Evolutionary conservation across 1,140 invertebrate species (phyloP), one percentile per base, ranked within the genome.

Genomic region (Papilio helenus): DNA sequence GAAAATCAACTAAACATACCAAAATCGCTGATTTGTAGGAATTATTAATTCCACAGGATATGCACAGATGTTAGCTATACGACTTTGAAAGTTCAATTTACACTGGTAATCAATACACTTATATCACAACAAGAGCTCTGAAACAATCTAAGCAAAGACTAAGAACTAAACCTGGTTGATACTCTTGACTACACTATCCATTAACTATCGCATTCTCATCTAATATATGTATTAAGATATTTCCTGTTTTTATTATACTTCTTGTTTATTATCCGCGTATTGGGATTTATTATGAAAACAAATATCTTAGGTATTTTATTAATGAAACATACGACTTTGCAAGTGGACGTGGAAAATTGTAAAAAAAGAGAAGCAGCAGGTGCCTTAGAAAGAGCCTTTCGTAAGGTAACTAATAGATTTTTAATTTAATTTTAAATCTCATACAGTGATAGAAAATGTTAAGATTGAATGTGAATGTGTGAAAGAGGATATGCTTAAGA

Each of bases 221-320:
- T 68, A 29, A 68, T 29, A 68, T 68, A 68, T 26, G 58, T 68
- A 68, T 26, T 68, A 29, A 29, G 29, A 68, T n/a, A 18, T 68
- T 68, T 68, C 61, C 61, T 68, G 61, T 68, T 68, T 65, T 29
- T 68, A 26, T 26, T 26, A 26, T 68, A 68, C 10, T 16, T 8
- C 16, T 29, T 68, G 14, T 29, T 68, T 61, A 23, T 61, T 3
- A 29, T 61, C 58, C 23, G 23, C 3, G 20, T 14, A 26, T 61
- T 61, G 51, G 7, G 51, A 49, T 49, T 55, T 55, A 55, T 55
- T 55, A 3, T 55, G n/a, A 55, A 49, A 49, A 49, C 46, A 49
- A 49, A 55, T 55, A 5, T 0, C n/a, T 20, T 51, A 20, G 7
- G n/a, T 55, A 55, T 55, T 55, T 55, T 9, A 55, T 55, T 20